These are phyloP conservation scores for Drosophila varians DNA, from an alignment of 1,140 invertebrate genomes.

Conservation along the genomic window DNA sequence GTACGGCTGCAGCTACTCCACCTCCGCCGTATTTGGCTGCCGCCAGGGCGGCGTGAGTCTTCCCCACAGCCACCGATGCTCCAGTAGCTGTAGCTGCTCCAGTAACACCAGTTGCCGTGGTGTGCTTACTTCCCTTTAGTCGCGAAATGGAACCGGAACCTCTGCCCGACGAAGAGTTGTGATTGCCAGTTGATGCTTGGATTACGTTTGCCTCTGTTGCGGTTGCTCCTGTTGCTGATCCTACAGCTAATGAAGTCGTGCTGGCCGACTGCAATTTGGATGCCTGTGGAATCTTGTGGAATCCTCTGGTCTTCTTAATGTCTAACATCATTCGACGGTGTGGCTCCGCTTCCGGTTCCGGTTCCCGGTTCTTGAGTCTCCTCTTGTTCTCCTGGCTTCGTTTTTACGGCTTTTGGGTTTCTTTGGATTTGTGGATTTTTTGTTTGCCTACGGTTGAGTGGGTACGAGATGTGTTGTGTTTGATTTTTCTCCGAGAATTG, in stretches of 20 bases:
- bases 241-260: conserved; percentile 4
- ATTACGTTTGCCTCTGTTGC: background rate
- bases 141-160: background rate
- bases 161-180: background rate
- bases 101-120: background rate
- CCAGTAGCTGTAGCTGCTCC: too few relatives aligned
- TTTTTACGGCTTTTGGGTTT: too few relatives aligned
- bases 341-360: conserved; percentile 13
- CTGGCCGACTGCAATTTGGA: conserved; percentile 54
- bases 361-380: background rate
- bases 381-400: conserved; percentile 5
- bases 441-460: conserved; percentile 2
- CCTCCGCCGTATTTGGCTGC: conserved; percentile 31
- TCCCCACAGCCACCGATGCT: conserved; percentile 13
- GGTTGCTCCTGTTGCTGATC: background rate
- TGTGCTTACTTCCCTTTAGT: background rate
- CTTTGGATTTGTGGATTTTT: background rate
- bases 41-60: conserved; percentile 25
- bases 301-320: conserved; percentile 74
- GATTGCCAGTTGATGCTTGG: background rate
- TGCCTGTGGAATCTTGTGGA: conserved; percentile 69
- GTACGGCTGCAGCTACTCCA: conserved; percentile 18
- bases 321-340: conserved; percentile 77
- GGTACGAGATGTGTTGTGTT: conserved; percentile 29
- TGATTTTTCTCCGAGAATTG: background rate